These are phyloP conservation scores for Hippolais icterina DNA, from an alignment of 2,113 vertebrate species.

Conservation along the genomic window DNA sequence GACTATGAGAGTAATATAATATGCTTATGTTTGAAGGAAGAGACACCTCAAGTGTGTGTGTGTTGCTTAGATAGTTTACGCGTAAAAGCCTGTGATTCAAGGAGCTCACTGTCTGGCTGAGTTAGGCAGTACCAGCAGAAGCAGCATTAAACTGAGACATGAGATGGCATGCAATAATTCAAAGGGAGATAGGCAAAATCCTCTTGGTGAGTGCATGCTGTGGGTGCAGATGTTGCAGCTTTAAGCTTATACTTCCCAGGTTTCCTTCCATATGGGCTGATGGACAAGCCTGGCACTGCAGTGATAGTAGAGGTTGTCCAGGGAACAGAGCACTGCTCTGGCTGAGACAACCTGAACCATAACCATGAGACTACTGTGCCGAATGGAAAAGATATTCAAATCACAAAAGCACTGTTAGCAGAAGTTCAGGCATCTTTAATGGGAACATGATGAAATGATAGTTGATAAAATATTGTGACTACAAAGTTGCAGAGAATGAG, in stretches of 20 bases:
- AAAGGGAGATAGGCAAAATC: slow-evolving; percentile 15
- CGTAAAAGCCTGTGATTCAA: slow-evolving; percentile 33
- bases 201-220: neutral
- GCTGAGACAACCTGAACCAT: neutral
- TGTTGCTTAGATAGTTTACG: slow-evolving; percentile 25
- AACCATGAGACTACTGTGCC: neutral
- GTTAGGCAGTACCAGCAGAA: slow-evolving; percentile 29
- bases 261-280: neutral
- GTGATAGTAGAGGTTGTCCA: neutral
- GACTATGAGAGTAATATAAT: neutral
- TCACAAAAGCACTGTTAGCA: neutral
- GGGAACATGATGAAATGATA: neutral
- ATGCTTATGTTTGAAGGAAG: slow-evolving; percentile 18
- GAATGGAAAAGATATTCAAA: neutral
- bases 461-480: neutral
- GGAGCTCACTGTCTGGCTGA: slow-evolving; percentile 1
- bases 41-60: neutral
- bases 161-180: slow-evolving; percentile 43
- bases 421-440: neutral
- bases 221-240: neutral
- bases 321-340: neutral
- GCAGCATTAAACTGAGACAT: slow-evolving; percentile 23
- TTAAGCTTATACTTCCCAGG: neutral
- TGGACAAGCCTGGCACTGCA: neutral
- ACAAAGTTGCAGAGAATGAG: neutral